Evolutionary conservation across 2,888 invertebrate species (phyloP), one percentile per base, ranked within the genome.

Genomic region (Tanypteryx hageni): DNA sequence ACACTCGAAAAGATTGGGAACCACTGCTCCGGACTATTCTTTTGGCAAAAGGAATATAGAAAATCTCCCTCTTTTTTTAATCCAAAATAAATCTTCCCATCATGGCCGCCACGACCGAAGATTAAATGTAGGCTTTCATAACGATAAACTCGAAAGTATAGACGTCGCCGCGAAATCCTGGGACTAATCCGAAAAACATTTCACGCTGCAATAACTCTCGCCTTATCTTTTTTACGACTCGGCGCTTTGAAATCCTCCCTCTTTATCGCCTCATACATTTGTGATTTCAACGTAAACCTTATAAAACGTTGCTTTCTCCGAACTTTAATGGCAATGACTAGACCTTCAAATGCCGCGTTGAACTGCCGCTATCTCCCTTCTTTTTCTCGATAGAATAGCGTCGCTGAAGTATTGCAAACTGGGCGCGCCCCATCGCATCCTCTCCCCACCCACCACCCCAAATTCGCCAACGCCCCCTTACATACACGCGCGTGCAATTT

Each of bases 201-300:
- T 86, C 76, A 61, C 86, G 16, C 14, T 59, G 86, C 61, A 59
- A 86, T 86, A 86, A 86, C 86, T 59, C 86, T 14, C 61, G 13
- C 31, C 61, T 86, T 86, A 86, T 86, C 86, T 61, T 27, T 76
- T 76, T 76, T 86, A 22, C 86, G 61, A 59, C 76, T 61, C 61
- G 7, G 59, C 27, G 86, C 31, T 86, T 31, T 31, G 61, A 86
- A 86, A 86, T 86, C 27, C 86, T 86, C 61, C 59, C 83, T 83
- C 61, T 86, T 86, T 86, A 86, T 86, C 86, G 31, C 86, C 31
- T 58, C 59, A 13, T n/a, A 27, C 76, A 27, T 76, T 76, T 76
- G 27, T 27, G 86, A 86, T 86, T 86, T 57, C 86, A 85, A 59
- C 22, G 59, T 10, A 86, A 61, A 86, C 22, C 61, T 61, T 31